phyloP scores from a whole-genome alignment of 2,888 invertebrate species.

The Alitta virens region DNA sequence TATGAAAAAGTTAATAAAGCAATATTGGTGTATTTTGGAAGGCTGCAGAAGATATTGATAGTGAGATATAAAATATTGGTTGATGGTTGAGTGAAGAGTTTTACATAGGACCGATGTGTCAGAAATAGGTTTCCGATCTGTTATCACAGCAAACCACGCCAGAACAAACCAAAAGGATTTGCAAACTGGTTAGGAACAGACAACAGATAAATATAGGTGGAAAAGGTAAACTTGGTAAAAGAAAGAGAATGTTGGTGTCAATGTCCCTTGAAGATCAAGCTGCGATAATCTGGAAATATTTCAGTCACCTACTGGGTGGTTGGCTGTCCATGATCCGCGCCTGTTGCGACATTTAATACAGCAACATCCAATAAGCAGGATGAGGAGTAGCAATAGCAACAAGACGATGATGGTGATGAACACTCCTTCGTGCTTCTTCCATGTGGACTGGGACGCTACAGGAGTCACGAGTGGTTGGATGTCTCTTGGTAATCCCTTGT shows the following conservation, averaged over 20 bases:
- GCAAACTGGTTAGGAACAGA: no score
- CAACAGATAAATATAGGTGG: no score
- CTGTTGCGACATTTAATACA: slow-evolving; percentile 9
- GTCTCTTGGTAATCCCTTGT: slow-evolving; percentile 3
- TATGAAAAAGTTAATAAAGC: no score
- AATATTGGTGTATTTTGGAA: no score
- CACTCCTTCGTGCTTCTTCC: slow-evolving; percentile 23
- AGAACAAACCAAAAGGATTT: no score
- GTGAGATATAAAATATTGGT: no score
- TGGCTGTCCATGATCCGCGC: slow-evolving; percentile 4
- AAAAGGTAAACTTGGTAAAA: no score
- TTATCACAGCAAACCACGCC: not conserved
- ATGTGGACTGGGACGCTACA: not conserved
- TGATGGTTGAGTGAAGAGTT: no score
- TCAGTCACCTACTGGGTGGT: slow-evolving; percentile 1
- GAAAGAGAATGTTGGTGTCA: no score
- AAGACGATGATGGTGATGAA: slow-evolving; percentile 28
- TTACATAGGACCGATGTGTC: no score
- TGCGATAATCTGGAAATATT: not conserved
- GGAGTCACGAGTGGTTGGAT: not conserved
- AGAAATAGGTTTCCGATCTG: no score
- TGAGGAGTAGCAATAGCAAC: slow-evolving; percentile 24
- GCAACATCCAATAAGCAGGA: slow-evolving; percentile 25
- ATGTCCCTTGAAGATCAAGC: not conserved
- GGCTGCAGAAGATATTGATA: no score